These are phyloP conservation scores for Oncopeltus fasciatus DNA, from an alignment of 1,140 invertebrate species.

Conservation along the genomic window DNA sequence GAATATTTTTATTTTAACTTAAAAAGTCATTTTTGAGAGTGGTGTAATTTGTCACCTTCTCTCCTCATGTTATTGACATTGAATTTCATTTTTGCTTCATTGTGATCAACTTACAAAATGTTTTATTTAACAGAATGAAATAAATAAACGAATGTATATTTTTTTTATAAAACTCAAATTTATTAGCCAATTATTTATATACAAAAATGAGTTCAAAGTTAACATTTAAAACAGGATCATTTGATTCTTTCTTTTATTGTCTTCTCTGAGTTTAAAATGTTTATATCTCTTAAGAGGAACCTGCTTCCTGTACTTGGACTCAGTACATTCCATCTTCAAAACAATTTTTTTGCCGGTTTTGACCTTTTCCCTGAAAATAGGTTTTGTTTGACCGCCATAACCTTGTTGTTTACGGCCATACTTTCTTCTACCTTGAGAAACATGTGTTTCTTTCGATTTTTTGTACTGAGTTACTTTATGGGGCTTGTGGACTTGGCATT, in stretches of 20 bases:
- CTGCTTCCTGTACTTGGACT: constrained; percentile 96
- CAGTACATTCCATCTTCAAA: constrained; percentile 94
- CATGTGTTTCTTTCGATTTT: constrained; percentile 91
- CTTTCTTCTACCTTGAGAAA: constrained; percentile 79
- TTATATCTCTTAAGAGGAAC: constrained; percentile 96
- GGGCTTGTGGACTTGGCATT: constrained; percentile 94
- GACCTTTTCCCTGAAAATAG: constrained; percentile 99
- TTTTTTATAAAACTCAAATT: not conserved
- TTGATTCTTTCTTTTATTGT: constrained; percentile 98
- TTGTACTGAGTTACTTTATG: constrained; percentile 99
- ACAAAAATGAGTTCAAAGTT: constrained; percentile 7
- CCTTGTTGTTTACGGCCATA: constrained; percentile 99
- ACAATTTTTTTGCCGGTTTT: constrained; percentile 99
- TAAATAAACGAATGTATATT: too few relatives aligned
- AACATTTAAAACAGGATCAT: constrained; percentile 90
- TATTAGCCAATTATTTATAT: constrained; percentile 10
- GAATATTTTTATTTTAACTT: too few relatives aligned
- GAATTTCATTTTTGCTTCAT: too few relatives aligned
- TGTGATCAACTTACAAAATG: too few relatives aligned
- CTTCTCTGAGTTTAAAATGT: constrained; percentile 98
- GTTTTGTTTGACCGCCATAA: constrained; percentile 99
- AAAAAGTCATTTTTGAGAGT: too few relatives aligned
- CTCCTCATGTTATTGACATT: too few relatives aligned
- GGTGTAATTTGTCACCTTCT: too few relatives aligned
- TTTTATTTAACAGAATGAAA: too few relatives aligned